A percentile compares a stretch with the other conserved stretches of the same genome.
These are phyloP conservation scores for Latrodectus geometricus DNA, from an alignment of 1,140 invertebrate genomes.

Conservation along the genomic window DNA sequence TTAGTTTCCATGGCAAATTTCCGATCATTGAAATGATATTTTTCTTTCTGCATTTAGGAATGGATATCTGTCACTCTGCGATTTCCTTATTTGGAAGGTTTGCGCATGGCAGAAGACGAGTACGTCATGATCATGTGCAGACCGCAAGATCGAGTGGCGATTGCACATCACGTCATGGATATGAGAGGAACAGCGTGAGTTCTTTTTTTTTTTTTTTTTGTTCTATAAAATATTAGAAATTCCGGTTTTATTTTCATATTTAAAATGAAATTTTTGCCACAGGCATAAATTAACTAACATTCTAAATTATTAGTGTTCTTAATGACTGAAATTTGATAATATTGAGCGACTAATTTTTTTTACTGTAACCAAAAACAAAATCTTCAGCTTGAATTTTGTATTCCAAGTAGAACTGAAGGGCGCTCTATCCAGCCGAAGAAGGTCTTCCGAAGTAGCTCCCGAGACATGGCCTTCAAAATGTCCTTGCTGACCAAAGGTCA, in stretches of 20 bases:
- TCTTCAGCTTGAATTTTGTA: no score
- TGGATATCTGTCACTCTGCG: slow-evolving; percentile 74
- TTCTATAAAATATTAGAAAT: not conserved
- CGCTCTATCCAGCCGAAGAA: not conserved
- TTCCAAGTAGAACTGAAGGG: no score
- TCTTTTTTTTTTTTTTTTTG: not conserved
- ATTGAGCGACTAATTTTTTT: no score
- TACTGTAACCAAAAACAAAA: no score
- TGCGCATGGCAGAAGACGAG: slow-evolving; percentile 75
- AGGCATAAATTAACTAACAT: no score
- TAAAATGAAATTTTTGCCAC: no score
- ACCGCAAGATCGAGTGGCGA: slow-evolving; percentile 73
- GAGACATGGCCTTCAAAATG: slow-evolving; percentile 74
- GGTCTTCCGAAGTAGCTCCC: slow-evolving; percentile 70
- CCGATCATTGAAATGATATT: no score
- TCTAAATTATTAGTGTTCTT: no score
- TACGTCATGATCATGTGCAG: slow-evolving; percentile 76
- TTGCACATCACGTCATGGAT: slow-evolving; percentile 72
- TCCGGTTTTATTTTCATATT: no score
- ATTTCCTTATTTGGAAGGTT: slow-evolving; percentile 74
- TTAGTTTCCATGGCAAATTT: no score
- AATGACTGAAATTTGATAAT: no score
- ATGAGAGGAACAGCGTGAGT: slow-evolving; percentile 65
- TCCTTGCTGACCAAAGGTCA: slow-evolving; percentile 72
- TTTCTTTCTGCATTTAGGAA: slow-evolving; percentile 38